Evolutionary conservation across 30 jellyfish, hydroid and myxozoan species (phyloP).

Genomic region (Phacellophora camtschatica): DNA sequence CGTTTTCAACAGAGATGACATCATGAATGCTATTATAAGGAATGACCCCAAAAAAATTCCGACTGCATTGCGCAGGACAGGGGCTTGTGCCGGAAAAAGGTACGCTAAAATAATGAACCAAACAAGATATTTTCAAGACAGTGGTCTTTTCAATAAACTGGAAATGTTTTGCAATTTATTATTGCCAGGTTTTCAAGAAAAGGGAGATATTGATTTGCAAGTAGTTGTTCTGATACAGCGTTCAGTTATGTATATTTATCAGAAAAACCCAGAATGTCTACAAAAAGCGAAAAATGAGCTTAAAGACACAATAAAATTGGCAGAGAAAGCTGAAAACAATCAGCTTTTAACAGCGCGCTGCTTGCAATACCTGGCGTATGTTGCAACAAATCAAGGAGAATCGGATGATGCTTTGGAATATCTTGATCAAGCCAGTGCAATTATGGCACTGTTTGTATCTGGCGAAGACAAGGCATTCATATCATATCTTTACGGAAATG

Average conservation of each 20-base stretch:
- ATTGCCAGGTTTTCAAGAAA: not conserved
- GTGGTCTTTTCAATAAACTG: not conserved
- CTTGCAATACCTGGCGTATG: not conserved
- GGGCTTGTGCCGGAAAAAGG: not conserved
- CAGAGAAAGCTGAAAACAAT: not conserved
- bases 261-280: not conserved
- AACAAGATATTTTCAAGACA: not conserved
- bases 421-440: not conserved
- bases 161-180: not conserved
- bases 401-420: not conserved
- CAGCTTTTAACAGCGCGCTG: not conserved
- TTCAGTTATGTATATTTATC: not conserved
- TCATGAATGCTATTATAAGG: not conserved
- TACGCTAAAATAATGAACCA: not conserved
- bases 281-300: not conserved
- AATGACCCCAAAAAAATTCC: conserved; percentile 1
- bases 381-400: not conserved
- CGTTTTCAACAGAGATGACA: not conserved
- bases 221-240: not conserved
- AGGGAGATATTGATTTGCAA: not conserved
- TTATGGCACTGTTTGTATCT: not conserved
- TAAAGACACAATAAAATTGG: not conserved
- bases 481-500: not conserved
- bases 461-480: not conserved
- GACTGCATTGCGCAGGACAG: not conserved